Percentiles rank a stretch among this genome's conserved stretches.
Evolutionary conservation across 2,797 vertebrate genomes (phyloP).

Genomic region (Nannoperca australis): DNA sequence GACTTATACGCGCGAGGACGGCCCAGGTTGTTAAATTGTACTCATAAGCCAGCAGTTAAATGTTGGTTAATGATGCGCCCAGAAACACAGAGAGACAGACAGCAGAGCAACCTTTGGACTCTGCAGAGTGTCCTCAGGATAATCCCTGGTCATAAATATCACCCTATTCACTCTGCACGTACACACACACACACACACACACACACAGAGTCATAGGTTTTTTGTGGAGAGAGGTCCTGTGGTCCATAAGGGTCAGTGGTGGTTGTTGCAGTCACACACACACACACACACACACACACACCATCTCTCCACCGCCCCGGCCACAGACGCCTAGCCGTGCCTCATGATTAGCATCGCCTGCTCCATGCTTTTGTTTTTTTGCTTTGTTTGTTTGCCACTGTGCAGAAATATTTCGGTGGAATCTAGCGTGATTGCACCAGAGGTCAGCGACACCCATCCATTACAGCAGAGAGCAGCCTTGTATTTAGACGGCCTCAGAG

Average conservation of each 20-base stretch:
- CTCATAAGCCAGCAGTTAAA: slow-evolving; percentile 83
- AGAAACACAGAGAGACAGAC: slow-evolving; percentile 86
- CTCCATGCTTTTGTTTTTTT: slow-evolving; percentile 80
- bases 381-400: slow-evolving; percentile 87
- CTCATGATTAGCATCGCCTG: slow-evolving; percentile 76
- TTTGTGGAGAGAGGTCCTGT: slow-evolving; percentile 51
- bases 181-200: slow-evolving; percentile 55
- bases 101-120: slow-evolving; percentile 91
- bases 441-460: slow-evolving; percentile 91
- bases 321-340: slow-evolving; percentile 77
- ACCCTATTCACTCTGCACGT: slow-evolving; percentile 65
- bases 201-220: slow-evolving; percentile 14
- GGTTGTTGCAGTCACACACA: slow-evolving; percentile 49
- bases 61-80: slow-evolving; percentile 88
- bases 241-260: slow-evolving; percentile 61
- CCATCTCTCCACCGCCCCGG: slow-evolving; percentile 51
- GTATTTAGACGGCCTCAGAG: slow-evolving; percentile 91
- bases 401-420: slow-evolving; percentile 86
- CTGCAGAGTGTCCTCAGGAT: slow-evolving; percentile 86
- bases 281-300: slow-evolving; percentile 28
- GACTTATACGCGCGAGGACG: slow-evolving; percentile 66
- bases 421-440: slow-evolving; percentile 89
- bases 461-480: slow-evolving; percentile 89
- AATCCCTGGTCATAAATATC: slow-evolving; percentile 89
- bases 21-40: slow-evolving; percentile 89